Percentiles rank a stretch among this genome's conserved stretches.
Conservation (phyloP, 2,888 invertebrate species). For the Coecobrya sp. region DNA sequence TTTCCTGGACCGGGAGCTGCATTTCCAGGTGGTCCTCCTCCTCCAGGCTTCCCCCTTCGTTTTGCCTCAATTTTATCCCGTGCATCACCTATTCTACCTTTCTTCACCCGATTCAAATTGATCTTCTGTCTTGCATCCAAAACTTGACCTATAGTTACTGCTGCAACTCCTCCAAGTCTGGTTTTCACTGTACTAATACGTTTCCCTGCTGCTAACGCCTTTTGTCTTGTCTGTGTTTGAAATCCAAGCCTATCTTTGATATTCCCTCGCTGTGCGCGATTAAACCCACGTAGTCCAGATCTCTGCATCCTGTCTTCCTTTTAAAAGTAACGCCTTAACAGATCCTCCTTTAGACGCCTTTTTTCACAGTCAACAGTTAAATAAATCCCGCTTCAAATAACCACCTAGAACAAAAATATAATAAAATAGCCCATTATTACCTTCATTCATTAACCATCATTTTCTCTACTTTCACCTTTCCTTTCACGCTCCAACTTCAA, state of each 20-base stretch:
- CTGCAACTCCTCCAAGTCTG: conserved; percentile 79
- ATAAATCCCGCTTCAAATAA: too few relatives aligned
- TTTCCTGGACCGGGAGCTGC: background rate
- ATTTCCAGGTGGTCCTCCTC: background rate
- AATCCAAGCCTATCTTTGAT: conserved; percentile 78
- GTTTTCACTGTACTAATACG: conserved; percentile 66
- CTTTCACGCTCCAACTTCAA: too few relatives aligned
- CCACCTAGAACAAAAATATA: too few relatives aligned
- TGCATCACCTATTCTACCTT: conserved; percentile 85
- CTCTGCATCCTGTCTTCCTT: conserved; percentile 57
- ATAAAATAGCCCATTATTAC: too few relatives aligned
- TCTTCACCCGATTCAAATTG: conserved; percentile 84
- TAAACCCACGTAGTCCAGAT: conserved; percentile 76
- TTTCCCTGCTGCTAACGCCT: conserved; percentile 50
- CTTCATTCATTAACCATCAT: too few relatives aligned
- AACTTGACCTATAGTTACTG: conserved; percentile 77
- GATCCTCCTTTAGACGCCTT: background rate
- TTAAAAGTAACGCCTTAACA: background rate
- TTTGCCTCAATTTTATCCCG: conserved; percentile 85
- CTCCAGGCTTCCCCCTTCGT: conserved; percentile 70
- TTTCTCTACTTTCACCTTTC: too few relatives aligned
- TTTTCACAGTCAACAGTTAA: background rate
- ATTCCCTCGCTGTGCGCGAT: conserved; percentile 60
- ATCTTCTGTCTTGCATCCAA: conserved; percentile 86
- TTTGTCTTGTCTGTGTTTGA: conserved; percentile 69